These are phyloP conservation scores for Isaurus tuberculatus DNA, from an alignment of 92 coral and sea anemone species.

Conservation along the genomic window DNA sequence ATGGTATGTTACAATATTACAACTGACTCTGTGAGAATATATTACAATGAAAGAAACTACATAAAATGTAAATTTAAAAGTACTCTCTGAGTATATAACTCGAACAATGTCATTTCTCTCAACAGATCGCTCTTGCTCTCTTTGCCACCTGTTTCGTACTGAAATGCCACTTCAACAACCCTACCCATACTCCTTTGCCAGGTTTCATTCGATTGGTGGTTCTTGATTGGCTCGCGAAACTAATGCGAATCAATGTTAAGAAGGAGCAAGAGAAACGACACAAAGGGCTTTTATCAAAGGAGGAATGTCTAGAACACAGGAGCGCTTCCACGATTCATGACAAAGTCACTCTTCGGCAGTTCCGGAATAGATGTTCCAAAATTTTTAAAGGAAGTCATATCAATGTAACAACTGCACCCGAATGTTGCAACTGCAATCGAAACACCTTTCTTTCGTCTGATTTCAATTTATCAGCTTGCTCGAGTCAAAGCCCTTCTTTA, in stretches of 20 bases:
- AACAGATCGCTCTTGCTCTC: constrained; percentile 83
- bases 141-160: constrained; percentile 85
- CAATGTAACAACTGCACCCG: constrained; percentile 18
- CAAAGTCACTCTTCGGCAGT: constrained; percentile 17
- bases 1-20: too few species aligned
- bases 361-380: constrained; percentile 28
- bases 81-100: background rate
- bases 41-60: too few species aligned
- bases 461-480: background rate
- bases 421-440: background rate
- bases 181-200: constrained; percentile 85
- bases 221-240: constrained; percentile 79
- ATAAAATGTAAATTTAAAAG: too few species aligned
- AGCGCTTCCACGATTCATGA: constrained; percentile 15
- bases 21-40: too few species aligned
- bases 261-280: constrained; percentile 35
- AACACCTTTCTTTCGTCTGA: constrained; percentile 20
- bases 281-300: constrained; percentile 20
- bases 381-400: constrained; percentile 26
- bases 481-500: constrained; percentile 4
- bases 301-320: background rate
- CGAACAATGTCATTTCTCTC: background rate
- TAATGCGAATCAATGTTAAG: constrained; percentile 59
- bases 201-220: constrained; percentile 80
- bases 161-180: constrained; percentile 81